Evolutionary conservation across 2,888 invertebrate genomes (phyloP), one percentile per base, ranked within the genome.

Genomic region (Aproaerema taeniolella): DNA sequence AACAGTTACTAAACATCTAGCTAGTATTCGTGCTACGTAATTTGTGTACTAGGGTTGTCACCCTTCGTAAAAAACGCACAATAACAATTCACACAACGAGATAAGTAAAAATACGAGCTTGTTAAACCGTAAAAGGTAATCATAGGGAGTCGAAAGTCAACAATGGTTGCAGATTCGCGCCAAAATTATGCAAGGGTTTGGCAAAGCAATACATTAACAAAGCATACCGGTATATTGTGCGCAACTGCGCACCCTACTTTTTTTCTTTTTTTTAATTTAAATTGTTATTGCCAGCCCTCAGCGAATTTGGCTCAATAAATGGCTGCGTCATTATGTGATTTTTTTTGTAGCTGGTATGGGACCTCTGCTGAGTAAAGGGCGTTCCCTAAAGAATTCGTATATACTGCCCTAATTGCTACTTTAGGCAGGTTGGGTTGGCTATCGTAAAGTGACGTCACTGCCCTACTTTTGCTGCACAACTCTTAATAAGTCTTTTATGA

Each of bases 61-160:
- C 76, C 76, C 74, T 62, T 61, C 62, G 43, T 58, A 62, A 62
- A 72, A 75, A 68, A 68, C 61, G 59, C 63, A 68, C 67, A 75
- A 78, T 79, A 77, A 79, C 80, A 78, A 79, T 80, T 76, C 79
- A 74, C 67, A 69, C 71, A 76, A 81, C 68, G 71, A 79, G 83
- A 83, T 83, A 85, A 83, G 73, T 78, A 77, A 82, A 75, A 82
- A 78, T 78, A 79, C 80, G 77, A 78, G 82, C 77, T 81, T 81
- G 85, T 85, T 85, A 85, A 83, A 82, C 79, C 83, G 85, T 85
- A 82, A 86, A 85, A 82, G 78, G 81, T 79, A 80, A 82, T 83
- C 83, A 78, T 80, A 62, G 81, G 80, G 77, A 63, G 67, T 57
- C 53, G 60, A 74, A 73, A 85, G 83, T 85, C 86, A 85, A 86